A percentile compares a stretch with the other conserved stretches of the same genome.
Conservation (phyloP, 2,797 vertebrate genomes). For the Harpia harpyja region DNA sequence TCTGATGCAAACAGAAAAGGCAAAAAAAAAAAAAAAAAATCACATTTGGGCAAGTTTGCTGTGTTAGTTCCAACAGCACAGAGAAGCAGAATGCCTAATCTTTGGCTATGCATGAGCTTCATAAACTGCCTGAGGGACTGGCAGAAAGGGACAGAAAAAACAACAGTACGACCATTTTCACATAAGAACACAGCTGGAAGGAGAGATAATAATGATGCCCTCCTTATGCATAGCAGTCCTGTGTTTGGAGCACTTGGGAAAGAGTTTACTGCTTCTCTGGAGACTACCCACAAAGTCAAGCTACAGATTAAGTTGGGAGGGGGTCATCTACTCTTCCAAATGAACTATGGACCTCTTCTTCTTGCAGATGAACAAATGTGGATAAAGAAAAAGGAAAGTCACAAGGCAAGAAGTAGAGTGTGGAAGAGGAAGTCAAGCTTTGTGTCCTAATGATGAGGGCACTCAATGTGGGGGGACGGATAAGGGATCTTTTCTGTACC, state of each 20-base stretch:
- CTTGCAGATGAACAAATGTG: neutral
- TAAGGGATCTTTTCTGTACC: neutral
- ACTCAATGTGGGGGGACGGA: rapidly evolving
- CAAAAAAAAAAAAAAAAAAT: neutral
- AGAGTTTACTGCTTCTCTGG: neutral
- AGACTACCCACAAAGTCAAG: neutral
- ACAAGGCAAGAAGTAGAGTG: neutral
- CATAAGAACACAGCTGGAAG: conserved; percentile 47
- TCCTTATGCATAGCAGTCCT: neutral
- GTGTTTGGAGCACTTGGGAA: neutral
- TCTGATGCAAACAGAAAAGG: neutral
- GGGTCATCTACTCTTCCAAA: neutral
- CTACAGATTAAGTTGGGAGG: neutral
- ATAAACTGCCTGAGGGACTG: conserved; percentile 39
- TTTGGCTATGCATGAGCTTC: conserved; percentile 27
- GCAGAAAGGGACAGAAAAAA: conserved; percentile 24
- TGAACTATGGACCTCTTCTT: neutral
- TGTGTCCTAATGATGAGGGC: rapidly evolving
- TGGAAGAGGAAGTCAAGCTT: neutral
- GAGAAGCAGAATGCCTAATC: neutral
- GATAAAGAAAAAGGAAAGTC: neutral
- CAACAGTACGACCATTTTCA: conserved; percentile 8
- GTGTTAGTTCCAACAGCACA: neutral
- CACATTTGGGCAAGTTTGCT: neutral
- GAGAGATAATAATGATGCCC: neutral